These are phyloP conservation scores for Oscheius myriophilus DNA, from an alignment of 2,888 invertebrate species.

Conservation along the genomic window DNA sequence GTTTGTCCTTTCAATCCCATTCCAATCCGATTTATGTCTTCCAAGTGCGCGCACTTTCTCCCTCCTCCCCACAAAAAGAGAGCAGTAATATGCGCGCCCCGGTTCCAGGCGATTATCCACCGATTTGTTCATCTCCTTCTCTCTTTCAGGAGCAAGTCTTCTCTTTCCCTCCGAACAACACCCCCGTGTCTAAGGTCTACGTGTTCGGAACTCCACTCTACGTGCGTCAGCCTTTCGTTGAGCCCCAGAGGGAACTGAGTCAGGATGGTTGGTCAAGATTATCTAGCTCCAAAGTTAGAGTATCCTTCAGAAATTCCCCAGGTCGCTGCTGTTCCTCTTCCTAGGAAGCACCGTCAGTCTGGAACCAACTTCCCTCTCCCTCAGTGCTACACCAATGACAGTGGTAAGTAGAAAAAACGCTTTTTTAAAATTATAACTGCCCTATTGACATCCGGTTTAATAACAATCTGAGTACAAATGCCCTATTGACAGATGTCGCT, in stretches of 20 bases:
- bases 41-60: too few species aligned
- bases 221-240: slow-evolving; percentile 50
- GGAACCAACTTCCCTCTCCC: slow-evolving; percentile 55
- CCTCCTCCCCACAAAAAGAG: too few species aligned
- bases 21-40: too few species aligned
- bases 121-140: slow-evolving; percentile 2
- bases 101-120: neutral
- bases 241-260: slow-evolving; percentile 40
- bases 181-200: slow-evolving; percentile 50
- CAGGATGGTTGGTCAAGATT: neutral
- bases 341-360: slow-evolving; percentile 9
- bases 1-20: too few species aligned
- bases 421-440: neutral
- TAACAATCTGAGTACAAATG: neutral
- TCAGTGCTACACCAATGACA: slow-evolving; percentile 65
- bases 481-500: neutral
- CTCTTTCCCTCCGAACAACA: slow-evolving; percentile 53
- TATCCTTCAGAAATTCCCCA: neutral
- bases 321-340: neutral
- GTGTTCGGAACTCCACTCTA: slow-evolving; percentile 53
- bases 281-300: slow-evolving; percentile 8
- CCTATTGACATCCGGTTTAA: neutral
- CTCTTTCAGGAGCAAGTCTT: slow-evolving; percentile 29
- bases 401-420: slow-evolving; percentile 38
- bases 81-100: too few species aligned